phyloP scores from a whole-genome alignment of 2,797 vertebrate genomes.

The Carapus acus region DNA sequence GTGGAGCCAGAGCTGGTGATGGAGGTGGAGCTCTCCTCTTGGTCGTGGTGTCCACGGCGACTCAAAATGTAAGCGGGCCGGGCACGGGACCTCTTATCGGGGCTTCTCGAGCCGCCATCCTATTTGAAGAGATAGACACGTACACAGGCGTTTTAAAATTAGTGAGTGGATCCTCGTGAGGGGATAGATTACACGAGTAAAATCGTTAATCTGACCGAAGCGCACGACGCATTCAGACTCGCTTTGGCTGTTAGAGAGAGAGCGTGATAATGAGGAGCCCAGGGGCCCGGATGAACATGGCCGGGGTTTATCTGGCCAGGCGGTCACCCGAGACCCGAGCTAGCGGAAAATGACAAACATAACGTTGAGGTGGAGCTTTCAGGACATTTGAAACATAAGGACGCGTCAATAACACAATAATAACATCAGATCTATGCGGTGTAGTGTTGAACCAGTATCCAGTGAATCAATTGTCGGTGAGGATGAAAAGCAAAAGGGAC shows the following conservation, averaged over 20 bases:
- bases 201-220: neutral
- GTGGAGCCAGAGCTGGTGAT: constrained; percentile 79
- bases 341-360: constrained; percentile 74
- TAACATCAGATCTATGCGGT: constrained; percentile 12
- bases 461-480: constrained; percentile 2
- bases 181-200: too few species aligned
- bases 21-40: constrained; percentile 89
- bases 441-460: neutral
- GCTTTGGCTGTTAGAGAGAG: constrained; percentile 58
- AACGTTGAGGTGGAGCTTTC: constrained; percentile 71
- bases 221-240: neutral
- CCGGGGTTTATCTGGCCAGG: constrained; percentile 64
- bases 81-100: constrained; percentile 86
- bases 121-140: constrained; percentile 53
- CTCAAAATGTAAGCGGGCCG: constrained; percentile 86
- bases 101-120: constrained; percentile 89
- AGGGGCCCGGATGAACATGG: constrained; percentile 72
- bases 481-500: neutral
- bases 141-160: constrained; percentile 27
- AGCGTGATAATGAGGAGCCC: constrained; percentile 55
- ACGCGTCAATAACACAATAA: neutral
- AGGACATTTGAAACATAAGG: constrained; percentile 34
- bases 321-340: constrained; percentile 83
- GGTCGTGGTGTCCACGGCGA: constrained; percentile 80
- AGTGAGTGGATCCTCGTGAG: constrained; percentile 2